Percentiles rank a stretch among this genome's conserved stretches.
phyloP scores from a whole-genome alignment of 1,140 invertebrate species.

The Panagrolaimus sp. region DNA sequence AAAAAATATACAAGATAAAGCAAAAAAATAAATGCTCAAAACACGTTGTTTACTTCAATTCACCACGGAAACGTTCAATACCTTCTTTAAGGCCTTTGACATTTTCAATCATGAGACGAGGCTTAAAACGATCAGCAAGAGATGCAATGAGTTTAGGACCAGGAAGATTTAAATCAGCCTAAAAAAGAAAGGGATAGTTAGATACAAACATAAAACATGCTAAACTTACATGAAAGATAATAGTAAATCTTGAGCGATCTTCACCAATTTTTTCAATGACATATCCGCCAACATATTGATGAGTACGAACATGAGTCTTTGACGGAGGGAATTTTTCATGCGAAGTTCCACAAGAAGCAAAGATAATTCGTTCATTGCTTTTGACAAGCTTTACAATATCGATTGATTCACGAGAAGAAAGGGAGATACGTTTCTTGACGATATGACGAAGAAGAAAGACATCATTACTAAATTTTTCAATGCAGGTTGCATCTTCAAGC shows the following conservation, averaged over 20 bases:
- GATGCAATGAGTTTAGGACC: conserved; percentile 15
- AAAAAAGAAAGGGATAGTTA: no score
- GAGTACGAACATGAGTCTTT: conserved; percentile 22
- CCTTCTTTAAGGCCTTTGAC: conserved; percentile 11
- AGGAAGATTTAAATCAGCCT: conserved; percentile 27
- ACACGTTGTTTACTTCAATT: no score
- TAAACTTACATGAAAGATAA: conserved; percentile 29
- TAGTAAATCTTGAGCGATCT: conserved; percentile 17
- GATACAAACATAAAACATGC: no score
- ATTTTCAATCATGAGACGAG: conserved; percentile 28
- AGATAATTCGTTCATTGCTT: conserved; percentile 12
- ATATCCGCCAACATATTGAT: conserved; percentile 30
- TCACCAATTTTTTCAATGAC: background rate
- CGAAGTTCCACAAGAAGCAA: conserved; percentile 17
- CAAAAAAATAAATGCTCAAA: no score
- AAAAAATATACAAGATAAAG: no score
- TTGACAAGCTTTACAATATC: conserved; percentile 16
- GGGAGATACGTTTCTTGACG: conserved; percentile 19
- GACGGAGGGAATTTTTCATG: conserved; percentile 6
- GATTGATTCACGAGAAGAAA: conserved; percentile 23
- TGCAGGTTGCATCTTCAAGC: conserved; percentile 4
- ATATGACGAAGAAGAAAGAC: conserved; percentile 19
- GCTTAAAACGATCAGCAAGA: conserved; percentile 25
- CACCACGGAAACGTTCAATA: conserved; percentile 17
- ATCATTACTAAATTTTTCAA: background rate